Evolutionary conservation across 2,113 vertebrate species (phyloP), one percentile per base, ranked within the genome.

Genomic region (Chroicocephalus ridibundus): DNA sequence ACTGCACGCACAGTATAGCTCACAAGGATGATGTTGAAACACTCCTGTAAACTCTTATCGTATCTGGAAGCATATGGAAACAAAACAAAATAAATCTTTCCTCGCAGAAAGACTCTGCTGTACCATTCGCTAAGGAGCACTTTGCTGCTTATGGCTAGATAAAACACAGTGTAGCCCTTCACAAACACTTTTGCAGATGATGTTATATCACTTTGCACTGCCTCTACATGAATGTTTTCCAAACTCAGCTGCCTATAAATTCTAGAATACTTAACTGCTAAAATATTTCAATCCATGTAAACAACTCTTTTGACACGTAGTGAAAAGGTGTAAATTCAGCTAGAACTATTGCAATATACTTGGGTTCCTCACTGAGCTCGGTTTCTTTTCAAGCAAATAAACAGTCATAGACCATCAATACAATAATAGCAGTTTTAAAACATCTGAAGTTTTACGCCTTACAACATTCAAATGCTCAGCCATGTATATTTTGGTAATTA

Each of bases 371-470:
- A 54, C 36, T 47, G 47, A 83, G 27, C 42, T 91, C 78, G 32
- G n/a, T 34, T 90, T 84, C 77, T 74, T 83, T 62, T 90, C 85
- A 87, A 90, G 32, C 34, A 90, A 88, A 92, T 79, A 91, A 93
- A 88, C 18, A 55, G 61, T 29, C 46, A 70, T n/a, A 71, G 31
- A 32, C 52, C 52, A 76, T 38, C 44, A 55, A 32, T 65, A 38
- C 44, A 90, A 40, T 78, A 62, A 82, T 3, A 62, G 76, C 24
- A 60, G n/a, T 55, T 90, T 85, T 25, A 68, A 92, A 65, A 90
- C 54, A 82, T 13, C 44, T 70, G 9, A 90, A 75, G 29, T 65
- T 60, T 54, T 65, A 69, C 76, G 26, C 66, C 69, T 85, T 90
- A 42, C 61, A 86, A 78, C 11, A 82, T 69, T 51, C 32, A 82